Evolutionary conservation across 2,888 invertebrate genomes (phyloP).

Genomic region (Piscicola geometra): DNA sequence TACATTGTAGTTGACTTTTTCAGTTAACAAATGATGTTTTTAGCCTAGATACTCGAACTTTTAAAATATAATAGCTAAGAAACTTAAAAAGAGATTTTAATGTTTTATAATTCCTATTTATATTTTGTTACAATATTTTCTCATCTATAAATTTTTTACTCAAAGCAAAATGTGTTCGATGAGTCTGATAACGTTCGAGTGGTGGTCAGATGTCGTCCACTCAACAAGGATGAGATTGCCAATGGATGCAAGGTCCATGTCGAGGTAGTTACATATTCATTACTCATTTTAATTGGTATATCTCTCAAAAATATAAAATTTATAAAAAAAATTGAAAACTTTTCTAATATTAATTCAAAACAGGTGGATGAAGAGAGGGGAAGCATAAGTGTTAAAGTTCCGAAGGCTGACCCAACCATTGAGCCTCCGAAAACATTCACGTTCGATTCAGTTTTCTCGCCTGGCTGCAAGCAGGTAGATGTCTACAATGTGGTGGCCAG

Average conservation of each 20-base stretch:
- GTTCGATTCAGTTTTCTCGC: conserved; percentile 89
- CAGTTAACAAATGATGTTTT: too few relatives aligned
- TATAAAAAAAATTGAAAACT: background rate
- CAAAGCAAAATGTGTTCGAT: conserved; percentile 26
- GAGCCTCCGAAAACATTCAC: conserved; percentile 83
- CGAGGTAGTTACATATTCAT: conserved; percentile 59
- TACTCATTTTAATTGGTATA: conserved; percentile 8
- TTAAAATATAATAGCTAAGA: too few relatives aligned
- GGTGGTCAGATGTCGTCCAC: conserved; percentile 86
- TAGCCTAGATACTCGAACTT: too few relatives aligned
- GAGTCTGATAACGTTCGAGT: conserved; percentile 84
- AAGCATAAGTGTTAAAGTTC: conserved; percentile 72
- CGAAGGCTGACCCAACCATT: conserved; percentile 60
- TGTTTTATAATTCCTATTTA: too few relatives aligned
- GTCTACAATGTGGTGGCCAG: conserved; percentile 92
- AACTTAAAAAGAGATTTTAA: too few relatives aligned
- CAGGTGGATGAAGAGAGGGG: conserved; percentile 64
- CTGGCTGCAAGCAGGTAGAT: conserved; percentile 78
- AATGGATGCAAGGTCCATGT: conserved; percentile 70
- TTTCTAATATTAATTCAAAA: too few relatives aligned
- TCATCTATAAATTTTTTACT: too few relatives aligned
- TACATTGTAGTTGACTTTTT: too few relatives aligned
- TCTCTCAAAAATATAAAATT: background rate
- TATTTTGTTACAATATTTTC: too few relatives aligned
- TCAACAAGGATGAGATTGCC: conserved; percentile 77